phyloP scores from a whole-genome alignment of 1,140 invertebrate genomes.

The Neocloeon triangulifer region DNA sequence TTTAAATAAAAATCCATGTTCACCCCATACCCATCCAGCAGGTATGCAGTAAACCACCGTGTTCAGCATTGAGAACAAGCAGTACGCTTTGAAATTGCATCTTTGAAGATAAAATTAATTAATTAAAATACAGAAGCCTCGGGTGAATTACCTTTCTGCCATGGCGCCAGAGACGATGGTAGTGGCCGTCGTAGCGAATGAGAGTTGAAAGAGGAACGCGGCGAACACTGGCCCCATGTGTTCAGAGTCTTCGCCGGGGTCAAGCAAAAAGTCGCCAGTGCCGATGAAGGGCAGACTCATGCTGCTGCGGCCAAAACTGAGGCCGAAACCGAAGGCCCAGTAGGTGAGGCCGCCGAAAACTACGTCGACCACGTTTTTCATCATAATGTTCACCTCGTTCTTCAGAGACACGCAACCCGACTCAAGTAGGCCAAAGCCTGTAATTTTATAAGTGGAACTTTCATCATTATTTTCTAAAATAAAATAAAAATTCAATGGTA shows the following conservation, averaged over 20 bases:
- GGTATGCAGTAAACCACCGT: constrained; percentile 30
- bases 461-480: no score
- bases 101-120: constrained; percentile 10
- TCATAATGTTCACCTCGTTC: constrained; percentile 94
- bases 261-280: constrained; percentile 23
- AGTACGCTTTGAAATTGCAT: constrained; percentile 26
- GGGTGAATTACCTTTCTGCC: constrained; percentile 16
- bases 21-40: constrained; percentile 30
- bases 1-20: constrained; percentile 21
- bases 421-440: constrained; percentile 79
- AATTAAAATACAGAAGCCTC: constrained; percentile 6
- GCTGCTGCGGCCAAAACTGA: constrained; percentile 27
- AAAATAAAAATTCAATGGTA: no score
- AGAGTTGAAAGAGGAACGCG: constrained; percentile 20
- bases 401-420: constrained; percentile 80
- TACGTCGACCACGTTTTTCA: constrained; percentile 86
- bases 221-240: constrained; percentile 14
- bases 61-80: constrained; percentile 26
- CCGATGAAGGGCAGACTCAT: constrained; percentile 20
- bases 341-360: constrained; percentile 63
- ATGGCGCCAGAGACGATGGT: constrained; percentile 20
- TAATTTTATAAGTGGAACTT: no score
- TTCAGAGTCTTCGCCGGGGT: constrained; percentile 14
- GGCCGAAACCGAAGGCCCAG: constrained; percentile 32
- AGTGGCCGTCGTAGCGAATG: constrained; percentile 25